Evolutionary conservation across 2,113 vertebrate genomes (phyloP), one percentile per base, ranked within the genome.

Genomic region (Tupaia chinensis): DNA sequence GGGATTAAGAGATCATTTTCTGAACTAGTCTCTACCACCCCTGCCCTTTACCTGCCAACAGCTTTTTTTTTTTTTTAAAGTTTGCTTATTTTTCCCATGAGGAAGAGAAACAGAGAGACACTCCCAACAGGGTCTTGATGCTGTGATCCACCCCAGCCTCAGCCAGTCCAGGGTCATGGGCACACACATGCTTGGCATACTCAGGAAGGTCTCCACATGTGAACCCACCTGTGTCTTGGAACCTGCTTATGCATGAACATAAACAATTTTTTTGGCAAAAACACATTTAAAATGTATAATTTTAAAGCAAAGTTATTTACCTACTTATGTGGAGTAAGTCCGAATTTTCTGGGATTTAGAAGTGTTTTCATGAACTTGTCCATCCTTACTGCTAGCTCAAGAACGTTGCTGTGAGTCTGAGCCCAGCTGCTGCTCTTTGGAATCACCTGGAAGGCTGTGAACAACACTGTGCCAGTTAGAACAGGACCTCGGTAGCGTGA

Each of bases 291-390:
- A 86, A 79, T 72, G 23, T 79, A 3, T 89, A 44, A 89, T 93
- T 77, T 89, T 78, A 63, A 88, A 90, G 56, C 15, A 44, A 19
- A 44, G 44, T 56, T 58, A 70, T 87, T 97, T 92, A 32, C 54
- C 29, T 74, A 56, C 32, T 89, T 77, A n/a, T 27, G 19, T 85
- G 54, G 44, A 56, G 9, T 9, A 27, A 20, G n/a, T 93, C n/a
- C 80, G 56, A 12, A 27, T 54, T 92, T 74, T 66, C 9, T 12
- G 17, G 23, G 54, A 53, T 58, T 54, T 69, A 11, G 56, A n/a
- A 72, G 74, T 14, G 5, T 65, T 61, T 63, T 56, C 65, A 14
- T 44, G 54, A 92, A n/a, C 13, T 66, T 25, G 3, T n/a, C 27
- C 14, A 0, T 60, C 60, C 22, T 32, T 54, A 60, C 4, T 22